phyloP scores from a whole-genome alignment of 2,888 invertebrate genomes.

The Rhaphigaster nebulosa region DNA sequence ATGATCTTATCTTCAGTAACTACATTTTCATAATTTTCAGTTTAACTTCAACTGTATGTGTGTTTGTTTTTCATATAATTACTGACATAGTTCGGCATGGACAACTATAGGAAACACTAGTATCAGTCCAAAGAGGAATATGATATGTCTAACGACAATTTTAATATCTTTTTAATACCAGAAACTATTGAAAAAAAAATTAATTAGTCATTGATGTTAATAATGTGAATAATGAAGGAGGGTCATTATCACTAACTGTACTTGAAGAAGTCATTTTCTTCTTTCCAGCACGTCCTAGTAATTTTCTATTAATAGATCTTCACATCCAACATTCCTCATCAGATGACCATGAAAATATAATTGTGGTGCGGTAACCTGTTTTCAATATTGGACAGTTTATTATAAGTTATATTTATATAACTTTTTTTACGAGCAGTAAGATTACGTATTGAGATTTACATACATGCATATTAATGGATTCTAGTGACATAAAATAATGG shows the following conservation, averaged over 20 bases:
- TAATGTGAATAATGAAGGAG: not conserved
- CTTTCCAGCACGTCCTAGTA: not conserved
- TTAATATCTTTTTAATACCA: too few relatives aligned
- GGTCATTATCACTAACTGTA: not conserved
- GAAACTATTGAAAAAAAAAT: too few relatives aligned
- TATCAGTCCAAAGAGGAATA: too few relatives aligned
- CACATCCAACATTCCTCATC: not conserved
- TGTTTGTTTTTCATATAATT: too few relatives aligned
- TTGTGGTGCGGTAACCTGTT: not conserved
- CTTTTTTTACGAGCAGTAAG: not conserved
- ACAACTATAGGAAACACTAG: too few relatives aligned
- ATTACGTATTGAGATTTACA: not conserved
- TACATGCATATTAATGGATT: not conserved
- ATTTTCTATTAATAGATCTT: constrained; percentile 17
- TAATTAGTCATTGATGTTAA: not conserved
- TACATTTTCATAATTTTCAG: too few relatives aligned
- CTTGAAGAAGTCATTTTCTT: not conserved
- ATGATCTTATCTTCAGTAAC: too few relatives aligned
- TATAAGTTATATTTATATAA: not conserved
- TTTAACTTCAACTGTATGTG: too few relatives aligned
- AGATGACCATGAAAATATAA: not conserved
- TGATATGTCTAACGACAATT: too few relatives aligned
- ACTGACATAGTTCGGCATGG: not conserved
- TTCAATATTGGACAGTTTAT: not conserved
- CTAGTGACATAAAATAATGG: not conserved